Evolutionary conservation across 1,140 invertebrate genomes (phyloP), one percentile per base, ranked within the genome.

Genomic region (Aphaenogaster rudis): DNA sequence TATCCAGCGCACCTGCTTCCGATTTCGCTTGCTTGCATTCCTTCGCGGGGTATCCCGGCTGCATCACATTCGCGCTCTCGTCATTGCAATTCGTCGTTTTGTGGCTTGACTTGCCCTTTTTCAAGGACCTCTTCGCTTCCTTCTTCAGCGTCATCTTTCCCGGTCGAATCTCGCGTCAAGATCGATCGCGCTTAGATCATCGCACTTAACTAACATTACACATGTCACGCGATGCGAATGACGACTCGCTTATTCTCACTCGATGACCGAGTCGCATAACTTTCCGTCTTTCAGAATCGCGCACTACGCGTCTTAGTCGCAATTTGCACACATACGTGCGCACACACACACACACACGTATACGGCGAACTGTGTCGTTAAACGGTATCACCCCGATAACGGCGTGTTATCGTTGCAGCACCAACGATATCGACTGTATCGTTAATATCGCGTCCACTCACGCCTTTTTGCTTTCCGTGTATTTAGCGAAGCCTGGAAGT

Each of bases 111-210:
- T 88, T 87, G 57, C 57, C 76, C 66, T 91, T 92, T 61, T 88
- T 93, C 77, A 79, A 64, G n/a, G 84, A 84, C 66, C 78, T 91
- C 76, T 90, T 92, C 50, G 86, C 86, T 57, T 94, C 92, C 72
- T 92, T 93, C 72, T 88, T 91, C 39, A 91, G 74, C 77, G 93
- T 93, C 92, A 93, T 94, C 77, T 82, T 87, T 57, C 21, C 36
- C 39, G 8, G 13, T 6, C 17, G n/a, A 17, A 21, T 67, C 1
- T 67, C 63, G n/a, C 59, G 36, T 28, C 28, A 39, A 45, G 3
- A 33, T 79, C 15, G 11, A 39, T 52, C 33, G 77, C 17, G 11
- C n/a, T 36, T 39, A 17, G 42, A 33, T 9, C 11, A 3, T 54
- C 8, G 21, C 50, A 74, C 28, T 64, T 1, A 17, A 52, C 11